Evolutionary conservation across 2,797 vertebrate genomes (phyloP), one percentile per base, ranked within the genome.

Genomic region (Kryptolebias ocellatus): DNA sequence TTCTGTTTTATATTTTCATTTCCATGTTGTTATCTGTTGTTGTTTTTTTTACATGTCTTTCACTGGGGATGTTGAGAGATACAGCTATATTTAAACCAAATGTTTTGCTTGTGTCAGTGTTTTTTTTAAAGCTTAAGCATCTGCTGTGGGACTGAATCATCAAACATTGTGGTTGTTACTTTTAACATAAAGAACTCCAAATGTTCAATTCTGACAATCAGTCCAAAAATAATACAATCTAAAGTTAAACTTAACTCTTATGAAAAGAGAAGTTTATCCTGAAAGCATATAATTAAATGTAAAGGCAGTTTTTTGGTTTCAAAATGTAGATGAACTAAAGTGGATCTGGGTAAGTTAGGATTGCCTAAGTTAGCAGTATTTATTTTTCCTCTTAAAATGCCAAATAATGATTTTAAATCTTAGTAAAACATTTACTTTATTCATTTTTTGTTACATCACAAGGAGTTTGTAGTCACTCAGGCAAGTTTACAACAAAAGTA

Each of bases 61-160:
- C 11, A 34, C 54, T 7, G 1, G 1, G 16, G 58, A 17, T 65
- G 44, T n/a, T 51, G 18, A 52, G 11, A 45, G 28, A 62, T n/a
- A 27, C 31, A 54, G 11, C 24, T 57, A 29, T 10, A 31, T 54
- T 51, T 27, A 42, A 18, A 16, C 24, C 18, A 11, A 61, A 69
- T 14, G 29, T 34, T 6, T 2, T 24, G 20, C 37, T 14, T 52
- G 10, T 15, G 20, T 47, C 20, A 11, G 47, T 58, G 8, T 1
- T 31, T 24, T 51, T 68, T 67, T 46, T n/a, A 64, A 72, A 63
- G 7, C 29, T 60, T 51, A 34, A 39, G 50, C 67, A 55, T 64
- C 60, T 76, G 34, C 6, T 17, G 24, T 53, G 10, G 24, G 45
- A 47, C 17, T 31, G 10, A 10, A 52, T 28, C 16, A 12, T 59